Percentiles rank a stretch among this genome's conserved stretches.
Evolutionary conservation across 2,113 vertebrate genomes (phyloP).

Genomic region (Procavia capensis): DNA sequence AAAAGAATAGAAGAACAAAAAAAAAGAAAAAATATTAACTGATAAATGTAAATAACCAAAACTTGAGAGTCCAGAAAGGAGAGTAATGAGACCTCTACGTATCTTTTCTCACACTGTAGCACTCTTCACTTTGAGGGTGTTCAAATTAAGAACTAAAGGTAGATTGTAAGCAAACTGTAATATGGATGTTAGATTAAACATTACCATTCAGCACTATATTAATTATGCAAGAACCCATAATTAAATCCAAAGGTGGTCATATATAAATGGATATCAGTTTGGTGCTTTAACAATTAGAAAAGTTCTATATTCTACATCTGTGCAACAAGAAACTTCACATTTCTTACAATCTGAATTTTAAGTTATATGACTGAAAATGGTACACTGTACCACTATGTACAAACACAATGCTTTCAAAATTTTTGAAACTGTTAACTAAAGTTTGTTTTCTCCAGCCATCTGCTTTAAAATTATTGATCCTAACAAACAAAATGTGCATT

Average conservation of each 20-base stretch:
- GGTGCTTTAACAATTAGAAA: not conserved
- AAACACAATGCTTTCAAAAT: not conserved
- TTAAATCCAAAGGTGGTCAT: not conserved
- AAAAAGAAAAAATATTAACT: not conserved
- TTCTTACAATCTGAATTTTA: not conserved
- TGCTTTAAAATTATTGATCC: constrained; percentile 6
- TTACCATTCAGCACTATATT: not conserved
- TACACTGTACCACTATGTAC: not conserved
- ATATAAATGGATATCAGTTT: not conserved
- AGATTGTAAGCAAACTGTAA: not conserved
- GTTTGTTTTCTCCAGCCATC: not conserved
- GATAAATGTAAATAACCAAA: not conserved
- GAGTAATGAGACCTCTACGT: not conserved
- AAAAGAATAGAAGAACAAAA: not conserved
- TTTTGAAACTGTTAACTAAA: constrained; percentile 30
- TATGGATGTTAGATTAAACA: not conserved
- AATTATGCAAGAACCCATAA: not conserved
- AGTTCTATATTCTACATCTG: not conserved
- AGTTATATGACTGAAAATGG: not conserved
- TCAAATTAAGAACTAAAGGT: not conserved
- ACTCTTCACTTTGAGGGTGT: not conserved
- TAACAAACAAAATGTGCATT: not conserved
- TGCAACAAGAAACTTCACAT: not conserved
- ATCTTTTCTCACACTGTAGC: not conserved
- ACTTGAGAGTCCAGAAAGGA: not conserved